These are phyloP conservation scores for Aspidiotus rigidus DNA, from an alignment of 2,888 invertebrate genomes.

Conservation along the genomic window DNA sequence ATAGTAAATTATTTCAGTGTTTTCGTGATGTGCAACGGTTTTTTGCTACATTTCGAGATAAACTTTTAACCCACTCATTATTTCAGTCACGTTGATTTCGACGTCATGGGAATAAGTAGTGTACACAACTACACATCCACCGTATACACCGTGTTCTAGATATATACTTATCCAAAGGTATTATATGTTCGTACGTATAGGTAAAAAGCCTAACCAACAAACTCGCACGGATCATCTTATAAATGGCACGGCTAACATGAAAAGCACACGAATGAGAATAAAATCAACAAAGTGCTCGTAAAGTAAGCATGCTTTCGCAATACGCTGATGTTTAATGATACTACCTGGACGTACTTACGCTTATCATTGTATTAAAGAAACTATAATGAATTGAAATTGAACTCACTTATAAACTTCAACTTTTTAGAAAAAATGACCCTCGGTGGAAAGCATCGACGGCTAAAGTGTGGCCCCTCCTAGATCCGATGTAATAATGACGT, in stretches of 20 bases:
- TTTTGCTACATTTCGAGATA: neutral
- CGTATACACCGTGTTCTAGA: no score
- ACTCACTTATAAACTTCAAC: no score
- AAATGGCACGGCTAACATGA: neutral
- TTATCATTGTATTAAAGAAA: neutral
- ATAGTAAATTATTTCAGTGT: neutral
- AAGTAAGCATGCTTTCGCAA: neutral
- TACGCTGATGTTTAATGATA: no score
- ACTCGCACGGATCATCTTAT: slow-evolving; percentile 1
- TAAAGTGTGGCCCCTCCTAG: no score
- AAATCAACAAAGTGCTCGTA: slow-evolving; percentile 2
- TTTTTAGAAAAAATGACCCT: no score
- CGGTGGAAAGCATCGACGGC: no score
- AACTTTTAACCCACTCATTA: neutral
- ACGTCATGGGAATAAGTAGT: slow-evolving; percentile 1
- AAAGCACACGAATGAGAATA: neutral
- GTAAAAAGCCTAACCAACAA: neutral
- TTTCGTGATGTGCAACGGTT: neutral
- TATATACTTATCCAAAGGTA: no score
- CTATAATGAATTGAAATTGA: neutral
- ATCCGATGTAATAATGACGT: no score
- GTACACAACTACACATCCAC: neutral
- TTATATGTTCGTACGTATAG: neutral
- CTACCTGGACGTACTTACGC: neutral
- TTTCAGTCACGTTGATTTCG: slow-evolving; percentile 1